A percentile compares a stretch with the other conserved stretches of the same genome.
phyloP scores from a whole-genome alignment of 2,797 vertebrate species.

The Coluber constrictor region DNA sequence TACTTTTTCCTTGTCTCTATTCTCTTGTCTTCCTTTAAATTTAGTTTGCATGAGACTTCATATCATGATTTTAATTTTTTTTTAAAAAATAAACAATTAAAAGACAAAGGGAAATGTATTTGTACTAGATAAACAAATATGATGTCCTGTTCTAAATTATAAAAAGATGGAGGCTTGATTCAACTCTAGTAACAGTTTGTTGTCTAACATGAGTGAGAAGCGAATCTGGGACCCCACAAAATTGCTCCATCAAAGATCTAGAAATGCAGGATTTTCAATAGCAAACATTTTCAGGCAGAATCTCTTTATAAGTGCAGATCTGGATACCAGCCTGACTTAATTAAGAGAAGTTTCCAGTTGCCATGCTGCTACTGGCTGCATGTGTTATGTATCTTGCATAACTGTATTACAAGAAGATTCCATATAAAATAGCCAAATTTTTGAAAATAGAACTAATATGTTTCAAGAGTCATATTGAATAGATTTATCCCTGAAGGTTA shows the following conservation, averaged over 20 bases:
- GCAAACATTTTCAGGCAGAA: neutral
- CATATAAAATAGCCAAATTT: neutral
- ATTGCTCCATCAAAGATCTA: neutral
- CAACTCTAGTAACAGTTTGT: neutral
- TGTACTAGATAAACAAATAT: neutral
- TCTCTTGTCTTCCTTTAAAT: neutral
- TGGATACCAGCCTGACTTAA: neutral
- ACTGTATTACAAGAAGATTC: neutral
- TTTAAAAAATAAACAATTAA: neutral
- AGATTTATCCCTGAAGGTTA: neutral
- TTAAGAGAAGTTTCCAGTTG: neutral
- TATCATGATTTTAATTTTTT: neutral
- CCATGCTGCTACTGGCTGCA: neutral
- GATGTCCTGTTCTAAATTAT: neutral
- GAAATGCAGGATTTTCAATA: neutral
- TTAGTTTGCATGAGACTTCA: neutral
- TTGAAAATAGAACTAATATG: neutral
- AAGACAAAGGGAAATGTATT: neutral
- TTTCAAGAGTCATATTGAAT: neutral
- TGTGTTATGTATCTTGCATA: neutral
- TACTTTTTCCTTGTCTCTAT: neutral
- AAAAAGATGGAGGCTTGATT: neutral
- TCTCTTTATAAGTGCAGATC: neutral
- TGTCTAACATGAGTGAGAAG: neutral
- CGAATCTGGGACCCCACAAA: neutral